Evolutionary conservation across 2,888 invertebrate species (phyloP), one percentile per base, ranked within the genome.

Genomic region (Leptothorax acervorum): DNA sequence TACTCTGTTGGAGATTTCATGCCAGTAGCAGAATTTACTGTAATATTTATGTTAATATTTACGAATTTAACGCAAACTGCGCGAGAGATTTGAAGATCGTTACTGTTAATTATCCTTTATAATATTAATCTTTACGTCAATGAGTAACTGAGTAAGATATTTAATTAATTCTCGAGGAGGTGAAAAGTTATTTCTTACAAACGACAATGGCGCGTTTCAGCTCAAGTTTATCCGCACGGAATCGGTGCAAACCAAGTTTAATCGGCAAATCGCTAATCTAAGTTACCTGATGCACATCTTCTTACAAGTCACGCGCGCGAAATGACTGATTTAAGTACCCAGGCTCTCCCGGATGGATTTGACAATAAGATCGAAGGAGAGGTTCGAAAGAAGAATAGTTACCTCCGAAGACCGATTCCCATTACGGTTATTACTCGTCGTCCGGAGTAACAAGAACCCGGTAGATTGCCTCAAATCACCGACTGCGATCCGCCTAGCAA

Each of bases 371-470:
- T 91, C 91, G 91, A 91, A 88, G 79, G 79, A 87, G 87, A 87
- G 83, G 86, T 86, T 86, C 86, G 89, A 90, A 91, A 85, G 85
- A 88, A 87, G 82, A 86, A 89, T 88, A 86, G 89, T 89, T 88
- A 87, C 89, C 89, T 88, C 87, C 90, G 90, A 92, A 92, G 89
- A 87, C 90, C 89, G 92, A 90, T 89, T 91, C 93, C 92, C 93
- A 93, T 93, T 93, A 93, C 91, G 92, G 93, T 93, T 93, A 93
- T 93, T 93, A 93, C 93, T 93, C 93, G 92, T 93, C 92, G 91
- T 93, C 92, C 88, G 90, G 91, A 91, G 93, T 93, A 93, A 93
- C 93, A 93, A 93, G 93, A 93, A 93, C 92, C 90, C 92, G 91
- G 91, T 93, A 93, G 93, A 93, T 93, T 93, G 93, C 93, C 92